phyloP scores from a whole-genome alignment of 1,140 invertebrate genomes.

The Coboldia fuscipes region DNA sequence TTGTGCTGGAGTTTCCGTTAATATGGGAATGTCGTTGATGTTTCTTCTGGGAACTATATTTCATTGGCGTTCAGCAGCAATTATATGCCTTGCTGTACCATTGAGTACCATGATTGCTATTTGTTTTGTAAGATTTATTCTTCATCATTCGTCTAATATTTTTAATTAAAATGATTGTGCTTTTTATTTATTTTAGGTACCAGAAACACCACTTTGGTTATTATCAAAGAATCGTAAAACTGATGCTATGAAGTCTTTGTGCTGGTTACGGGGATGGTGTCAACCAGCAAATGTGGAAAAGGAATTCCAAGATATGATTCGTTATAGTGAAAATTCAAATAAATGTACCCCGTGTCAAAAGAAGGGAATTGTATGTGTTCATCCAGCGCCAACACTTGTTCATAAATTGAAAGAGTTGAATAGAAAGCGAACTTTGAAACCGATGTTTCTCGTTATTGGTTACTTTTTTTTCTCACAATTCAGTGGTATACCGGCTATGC shows the following conservation, averaged over 20 bases:
- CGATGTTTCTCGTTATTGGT: conserved; percentile 22
- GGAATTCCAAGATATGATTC: conserved; percentile 23
- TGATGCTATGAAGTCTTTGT: conserved; percentile 24
- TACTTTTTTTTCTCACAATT: conserved; percentile 23
- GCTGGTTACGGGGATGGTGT: conserved; percentile 27
- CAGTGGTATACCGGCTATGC: conserved; percentile 20
- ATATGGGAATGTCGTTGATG: conserved; percentile 36
- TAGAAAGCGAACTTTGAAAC: conserved; percentile 25
- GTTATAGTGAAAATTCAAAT: conserved; percentile 8
- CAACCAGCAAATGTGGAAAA: conserved; percentile 21
- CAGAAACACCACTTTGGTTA: conserved; percentile 44
- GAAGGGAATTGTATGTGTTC: conserved; percentile 1
- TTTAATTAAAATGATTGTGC: background rate
- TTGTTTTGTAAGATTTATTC: conserved; percentile 24
- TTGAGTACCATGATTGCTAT: conserved; percentile 31
- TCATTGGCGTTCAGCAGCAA: conserved; percentile 34
- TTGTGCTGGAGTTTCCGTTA: conserved; percentile 34
- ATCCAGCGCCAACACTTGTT: conserved; percentile 3
- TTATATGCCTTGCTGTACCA: conserved; percentile 35
- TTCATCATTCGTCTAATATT: background rate
- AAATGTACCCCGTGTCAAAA: conserved; percentile 2
- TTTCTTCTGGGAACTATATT: conserved; percentile 38
- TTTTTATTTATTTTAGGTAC: conserved; percentile 22
- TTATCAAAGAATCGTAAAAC: conserved; percentile 24
- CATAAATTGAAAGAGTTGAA: conserved; percentile 18